Evolutionary conservation across 2,888 invertebrate genomes (phyloP).

Genomic region (Julus scandinavius): DNA sequence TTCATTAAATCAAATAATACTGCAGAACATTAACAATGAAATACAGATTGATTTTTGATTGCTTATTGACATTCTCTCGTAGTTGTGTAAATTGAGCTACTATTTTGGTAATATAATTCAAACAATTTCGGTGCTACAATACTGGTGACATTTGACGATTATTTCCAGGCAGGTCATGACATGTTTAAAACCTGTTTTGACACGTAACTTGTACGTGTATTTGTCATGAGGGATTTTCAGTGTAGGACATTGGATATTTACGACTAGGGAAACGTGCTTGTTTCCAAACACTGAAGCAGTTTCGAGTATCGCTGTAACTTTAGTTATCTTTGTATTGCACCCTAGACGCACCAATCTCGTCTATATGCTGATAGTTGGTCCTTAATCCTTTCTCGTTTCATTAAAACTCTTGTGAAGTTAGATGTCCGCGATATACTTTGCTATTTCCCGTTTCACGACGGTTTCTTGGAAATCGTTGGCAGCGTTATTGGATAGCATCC

Average conservation of each 20-base stretch:
- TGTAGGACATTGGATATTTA: neutral
- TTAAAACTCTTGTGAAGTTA: constrained; percentile 23
- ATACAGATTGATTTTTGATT: too few relatives aligned
- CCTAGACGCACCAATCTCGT: constrained; percentile 41
- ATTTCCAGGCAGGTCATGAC: neutral
- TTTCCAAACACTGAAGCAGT: neutral
- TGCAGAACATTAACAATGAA: too few relatives aligned
- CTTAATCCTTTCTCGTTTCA: constrained; percentile 40
- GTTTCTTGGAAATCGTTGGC: constrained; percentile 12
- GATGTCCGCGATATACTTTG: neutral
- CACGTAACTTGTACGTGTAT: neutral
- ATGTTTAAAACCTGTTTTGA: neutral
- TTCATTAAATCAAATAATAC: too few relatives aligned
- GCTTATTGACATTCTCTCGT: too few relatives aligned
- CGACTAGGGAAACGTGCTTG: neutral
- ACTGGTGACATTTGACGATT: neutral
- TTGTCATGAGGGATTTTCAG: neutral
- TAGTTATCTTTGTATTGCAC: constrained; percentile 35
- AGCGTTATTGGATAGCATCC: neutral
- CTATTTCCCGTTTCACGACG: neutral
- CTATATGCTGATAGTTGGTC: constrained; percentile 12
- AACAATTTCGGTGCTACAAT: too few relatives aligned
- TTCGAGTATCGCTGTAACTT: neutral
- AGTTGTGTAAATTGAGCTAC: too few relatives aligned
- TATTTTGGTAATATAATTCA: too few relatives aligned